Evolutionary conservation across 2,113 vertebrate species (phyloP), one percentile per base, ranked within the genome.

Genomic region (Leptosomus discolor): DNA sequence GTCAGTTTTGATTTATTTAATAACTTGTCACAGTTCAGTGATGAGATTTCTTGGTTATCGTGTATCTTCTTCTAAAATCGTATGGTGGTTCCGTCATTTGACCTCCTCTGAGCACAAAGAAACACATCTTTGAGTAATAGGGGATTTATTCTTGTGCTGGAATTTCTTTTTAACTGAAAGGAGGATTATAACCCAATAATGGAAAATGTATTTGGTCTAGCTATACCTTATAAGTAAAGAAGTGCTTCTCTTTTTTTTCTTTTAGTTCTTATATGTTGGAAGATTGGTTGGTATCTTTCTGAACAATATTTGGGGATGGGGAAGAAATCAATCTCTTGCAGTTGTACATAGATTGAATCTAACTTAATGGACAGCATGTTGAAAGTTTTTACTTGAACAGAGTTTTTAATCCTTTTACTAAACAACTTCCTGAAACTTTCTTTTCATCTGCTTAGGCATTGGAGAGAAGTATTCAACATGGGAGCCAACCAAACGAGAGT

Each of bases 381-480:
- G 54, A 39, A 85, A 46, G 10, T 14, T 89, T 70, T 82, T 23
- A 65, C 27, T 82, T 61, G 69, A 79, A 69, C 36, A 32, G 61
- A 37, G 32, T 41, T 88, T 85, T 46, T 23, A 64, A 69, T 88
- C 57, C 23, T 74, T 57, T 56, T 71, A 74, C 58, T 88, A 94
- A 88, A 94, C 23, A 87, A 21, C 57, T 54, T 65, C 71, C 82
- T 97, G 64, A 96, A 97, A 96, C 89, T 97, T 83, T 96, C 71
- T 95, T 96, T 84, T 91, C 64, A 0, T 91, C 88, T 90, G 39
- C 86, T 85, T 97, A 99, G 99, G 99, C 71, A 98, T 99, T 79
- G 99, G 99, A 80, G 99, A 99, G 98, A 99, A 99, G 97, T 99
- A 99, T 98, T 99, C 99, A 58, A 99, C 99, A 19, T 99, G 99